Evolutionary conservation across 2,797 vertebrate species (phyloP).

Genomic region (Falco novaeseelandiae): DNA sequence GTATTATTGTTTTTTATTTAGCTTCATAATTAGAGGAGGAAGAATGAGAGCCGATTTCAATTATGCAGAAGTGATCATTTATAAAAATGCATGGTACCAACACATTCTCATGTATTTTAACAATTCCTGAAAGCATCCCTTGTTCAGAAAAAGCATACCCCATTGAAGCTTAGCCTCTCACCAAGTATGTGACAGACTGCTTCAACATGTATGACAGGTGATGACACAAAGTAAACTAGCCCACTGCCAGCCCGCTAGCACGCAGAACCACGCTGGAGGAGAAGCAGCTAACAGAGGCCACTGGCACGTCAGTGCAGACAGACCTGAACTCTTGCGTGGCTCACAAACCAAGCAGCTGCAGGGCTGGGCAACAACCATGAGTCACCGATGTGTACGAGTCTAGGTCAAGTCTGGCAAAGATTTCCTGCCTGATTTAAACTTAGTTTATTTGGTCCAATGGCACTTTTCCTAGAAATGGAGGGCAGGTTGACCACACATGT

Average conservation of each 20-base stretch:
- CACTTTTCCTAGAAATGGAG: not conserved
- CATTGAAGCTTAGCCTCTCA: not conserved
- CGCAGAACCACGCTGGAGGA: not conserved
- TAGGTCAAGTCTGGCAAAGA: conserved; percentile 19
- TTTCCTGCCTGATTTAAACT: conserved; percentile 22
- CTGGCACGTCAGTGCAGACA: not conserved
- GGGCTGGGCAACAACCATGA: not conserved
- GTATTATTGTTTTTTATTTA: not conserved
- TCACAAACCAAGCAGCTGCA: not conserved
- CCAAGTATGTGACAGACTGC: not conserved
- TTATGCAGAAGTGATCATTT: not conserved
- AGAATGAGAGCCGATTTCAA: not conserved
- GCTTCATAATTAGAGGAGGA: not conserved
- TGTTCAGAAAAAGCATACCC: not conserved
- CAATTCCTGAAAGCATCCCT: not conserved
- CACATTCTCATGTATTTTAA: not conserved
- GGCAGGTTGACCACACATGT: conserved; percentile 31
- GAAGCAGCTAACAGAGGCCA: not conserved
- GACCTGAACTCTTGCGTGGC: not conserved
- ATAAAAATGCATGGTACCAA: not conserved
- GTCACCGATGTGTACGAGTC: not conserved
- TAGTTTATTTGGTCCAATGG: not conserved
- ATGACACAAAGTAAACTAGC: not conserved
- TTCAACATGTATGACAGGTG: not conserved
- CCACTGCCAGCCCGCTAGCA: not conserved